Conservation (phyloP, 2,797 vertebrate genomes). For the Chaetodon trifasciatus region DNA sequence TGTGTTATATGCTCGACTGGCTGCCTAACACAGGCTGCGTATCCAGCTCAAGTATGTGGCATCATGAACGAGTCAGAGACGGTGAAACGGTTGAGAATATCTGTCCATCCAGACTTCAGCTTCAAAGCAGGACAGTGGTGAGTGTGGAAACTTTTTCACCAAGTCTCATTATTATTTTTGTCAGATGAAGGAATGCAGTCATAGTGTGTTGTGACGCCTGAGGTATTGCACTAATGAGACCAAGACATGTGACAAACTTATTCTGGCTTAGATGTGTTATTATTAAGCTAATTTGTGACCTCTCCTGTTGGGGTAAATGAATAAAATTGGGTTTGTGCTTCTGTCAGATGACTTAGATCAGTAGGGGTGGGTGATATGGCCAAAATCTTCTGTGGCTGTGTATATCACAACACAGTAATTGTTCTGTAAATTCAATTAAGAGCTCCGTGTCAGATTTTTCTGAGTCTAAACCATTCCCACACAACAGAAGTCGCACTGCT, state of each 20-base stretch:
- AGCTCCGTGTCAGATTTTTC: no score
- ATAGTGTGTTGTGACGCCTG: not conserved
- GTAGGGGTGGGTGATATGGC: no score
- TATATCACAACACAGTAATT: no score
- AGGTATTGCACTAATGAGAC: not conserved
- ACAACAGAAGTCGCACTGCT: no score
- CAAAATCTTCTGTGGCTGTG: no score
- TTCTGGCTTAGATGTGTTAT: not conserved
- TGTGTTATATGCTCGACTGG: not conserved
- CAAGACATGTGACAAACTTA: not conserved
- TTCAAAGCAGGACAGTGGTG: constrained; percentile 99
- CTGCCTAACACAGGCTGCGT: constrained; percentile 83
- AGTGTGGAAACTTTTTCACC: constrained; percentile 65
- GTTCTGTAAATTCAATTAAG: no score
- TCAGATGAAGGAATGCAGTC: not conserved
- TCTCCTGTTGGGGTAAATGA: no score
- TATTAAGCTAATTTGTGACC: not conserved
- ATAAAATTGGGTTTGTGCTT: no score
- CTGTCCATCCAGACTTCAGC: constrained; percentile 89
- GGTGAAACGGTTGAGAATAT: constrained; percentile 91
- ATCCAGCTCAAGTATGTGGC: constrained; percentile 91
- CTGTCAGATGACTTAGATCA: no score
- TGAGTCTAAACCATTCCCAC: no score
- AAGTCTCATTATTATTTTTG: not conserved
- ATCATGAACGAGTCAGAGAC: constrained; percentile 87